Percentiles rank a stretch among this genome's conserved stretches.
These are phyloP conservation scores for Lasiurus borealis DNA, from an alignment of 2,113 vertebrate genomes.

Conservation along the genomic window DNA sequence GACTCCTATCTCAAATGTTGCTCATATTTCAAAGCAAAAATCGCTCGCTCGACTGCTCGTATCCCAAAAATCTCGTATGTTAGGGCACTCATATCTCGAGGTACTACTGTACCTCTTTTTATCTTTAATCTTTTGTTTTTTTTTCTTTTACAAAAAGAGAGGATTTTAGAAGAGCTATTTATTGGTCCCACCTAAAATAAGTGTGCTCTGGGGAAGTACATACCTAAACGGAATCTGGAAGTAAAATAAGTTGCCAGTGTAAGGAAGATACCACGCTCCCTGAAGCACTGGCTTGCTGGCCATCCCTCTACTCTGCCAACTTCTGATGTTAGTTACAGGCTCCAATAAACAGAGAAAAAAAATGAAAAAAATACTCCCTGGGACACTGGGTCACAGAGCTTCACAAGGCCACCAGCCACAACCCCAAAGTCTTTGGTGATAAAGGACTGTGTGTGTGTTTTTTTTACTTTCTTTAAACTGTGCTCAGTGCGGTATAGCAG, in stretches of 20 bases:
- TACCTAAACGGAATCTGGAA: neutral
- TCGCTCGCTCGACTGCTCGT: too few species aligned
- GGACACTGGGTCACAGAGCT: neutral
- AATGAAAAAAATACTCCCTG: neutral
- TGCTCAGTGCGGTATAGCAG: too few species aligned
- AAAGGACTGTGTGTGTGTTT: neutral
- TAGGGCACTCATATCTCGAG: too few species aligned
- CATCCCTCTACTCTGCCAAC: neutral
- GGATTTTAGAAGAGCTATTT: neutral
- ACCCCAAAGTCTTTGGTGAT: neutral
- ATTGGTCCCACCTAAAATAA: neutral
- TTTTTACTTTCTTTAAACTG: too few species aligned
- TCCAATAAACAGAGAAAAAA: neutral
- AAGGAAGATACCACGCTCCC: neutral
- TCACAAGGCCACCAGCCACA: neutral
- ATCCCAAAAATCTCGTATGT: too few species aligned
- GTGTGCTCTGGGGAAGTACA: neutral
- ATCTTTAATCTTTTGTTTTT: too few species aligned
- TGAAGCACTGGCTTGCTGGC: neutral
- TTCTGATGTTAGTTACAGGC: neutral
- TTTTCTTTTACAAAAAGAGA: neutral
- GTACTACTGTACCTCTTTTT: too few species aligned
- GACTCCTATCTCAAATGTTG: too few species aligned
- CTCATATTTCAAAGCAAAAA: too few species aligned
- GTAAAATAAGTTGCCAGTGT: neutral